Base-by-base conservation (phyloP, 2,113 vertebrate genomes). In the Abramis brama region DNA sequence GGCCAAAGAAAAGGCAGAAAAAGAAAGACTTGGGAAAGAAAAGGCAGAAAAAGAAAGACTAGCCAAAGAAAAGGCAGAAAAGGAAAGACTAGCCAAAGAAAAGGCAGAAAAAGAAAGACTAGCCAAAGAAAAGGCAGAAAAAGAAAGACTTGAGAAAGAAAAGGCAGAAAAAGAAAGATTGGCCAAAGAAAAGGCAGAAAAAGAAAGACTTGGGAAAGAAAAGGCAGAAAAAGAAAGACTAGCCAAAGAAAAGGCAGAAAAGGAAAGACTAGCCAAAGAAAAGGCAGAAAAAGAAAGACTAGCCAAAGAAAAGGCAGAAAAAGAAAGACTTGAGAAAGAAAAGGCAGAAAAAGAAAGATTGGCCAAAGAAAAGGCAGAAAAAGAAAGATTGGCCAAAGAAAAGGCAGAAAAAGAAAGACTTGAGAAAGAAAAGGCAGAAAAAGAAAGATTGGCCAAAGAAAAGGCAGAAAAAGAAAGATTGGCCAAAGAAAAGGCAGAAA, bases 171-270 rank as follows among this genome's bases (percentile, higher is more conserved):
- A 57, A 0, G 33, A 86, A 71, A 87, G 36, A 45, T 23, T 62
- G 6, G 76, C 73, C 6, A 89, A 66, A 36, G 83, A 85, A 30
- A 88, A 60, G 6, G 45, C 23, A 1, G 87, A 88, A 19, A 80
- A 52, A 11, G 74, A 85, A 13, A 85, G 39, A 45, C 21, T 36
- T 86, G 92, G 0, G 0, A 57, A 57, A 57, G 52, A 57, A 57
- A 57, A 57, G 19, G 6, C 17, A 21, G 52, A 96, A 10, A 83
- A 92, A 90, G 95, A 96, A 89, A 91, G 92, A 0, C 74, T 87
- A 30, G 95, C 91, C 91, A 95, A 94, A 87, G 93, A 94, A 76
- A 90, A 73, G 17, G 94, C 91, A 59, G 87, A 45, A 36, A 79
- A 60, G 30, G 30, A 33, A 33, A 33, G 39, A 39, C 39, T 39